Percentiles rank a stretch among this genome's conserved stretches.
Conservation (phyloP, 2,113 vertebrate genomes). For the Guaruba guarouba region DNA sequence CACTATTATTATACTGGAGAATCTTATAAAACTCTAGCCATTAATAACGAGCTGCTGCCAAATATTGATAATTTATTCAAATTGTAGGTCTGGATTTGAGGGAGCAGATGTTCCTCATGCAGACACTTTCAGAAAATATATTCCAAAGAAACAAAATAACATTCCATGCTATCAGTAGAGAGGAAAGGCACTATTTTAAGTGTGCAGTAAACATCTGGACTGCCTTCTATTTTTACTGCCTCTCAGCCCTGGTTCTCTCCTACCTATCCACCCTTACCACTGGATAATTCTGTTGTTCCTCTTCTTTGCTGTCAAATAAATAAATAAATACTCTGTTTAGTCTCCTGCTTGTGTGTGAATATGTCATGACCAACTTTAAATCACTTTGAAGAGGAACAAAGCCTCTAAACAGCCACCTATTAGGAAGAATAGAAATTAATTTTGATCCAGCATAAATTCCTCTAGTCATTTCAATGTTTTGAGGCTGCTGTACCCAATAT, state of each 20-base stretch:
- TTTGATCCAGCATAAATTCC: not conserved
- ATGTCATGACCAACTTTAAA: not conserved
- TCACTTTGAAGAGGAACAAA: not conserved
- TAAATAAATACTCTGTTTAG: not conserved
- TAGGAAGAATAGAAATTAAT: not conserved
- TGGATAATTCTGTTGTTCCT: not conserved
- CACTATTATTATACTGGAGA: slow-evolving; percentile 74
- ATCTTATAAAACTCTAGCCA: slow-evolving; percentile 76
- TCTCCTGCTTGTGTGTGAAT: not conserved
- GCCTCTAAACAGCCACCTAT: not conserved
- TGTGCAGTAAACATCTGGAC: slow-evolving; percentile 14
- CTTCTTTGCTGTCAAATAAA: not conserved
- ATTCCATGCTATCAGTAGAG: not conserved
- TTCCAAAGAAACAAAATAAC: slow-evolving; percentile 69
- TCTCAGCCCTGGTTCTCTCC: not conserved
- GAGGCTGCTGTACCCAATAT: not conserved
- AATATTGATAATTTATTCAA: slow-evolving; percentile 83
- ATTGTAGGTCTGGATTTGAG: slow-evolving; percentile 73
- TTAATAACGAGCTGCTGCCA: slow-evolving; percentile 77
- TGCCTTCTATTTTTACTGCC: not conserved
- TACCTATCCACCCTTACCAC: not conserved
- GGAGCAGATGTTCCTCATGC: slow-evolving; percentile 79
- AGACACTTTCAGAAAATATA: slow-evolving; percentile 72
- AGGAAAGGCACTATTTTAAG: slow-evolving; percentile 8
- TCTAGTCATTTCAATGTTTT: not conserved